Conservation (phyloP, 2,797 vertebrate species). For the Sylvilagus floridanus region DNA sequence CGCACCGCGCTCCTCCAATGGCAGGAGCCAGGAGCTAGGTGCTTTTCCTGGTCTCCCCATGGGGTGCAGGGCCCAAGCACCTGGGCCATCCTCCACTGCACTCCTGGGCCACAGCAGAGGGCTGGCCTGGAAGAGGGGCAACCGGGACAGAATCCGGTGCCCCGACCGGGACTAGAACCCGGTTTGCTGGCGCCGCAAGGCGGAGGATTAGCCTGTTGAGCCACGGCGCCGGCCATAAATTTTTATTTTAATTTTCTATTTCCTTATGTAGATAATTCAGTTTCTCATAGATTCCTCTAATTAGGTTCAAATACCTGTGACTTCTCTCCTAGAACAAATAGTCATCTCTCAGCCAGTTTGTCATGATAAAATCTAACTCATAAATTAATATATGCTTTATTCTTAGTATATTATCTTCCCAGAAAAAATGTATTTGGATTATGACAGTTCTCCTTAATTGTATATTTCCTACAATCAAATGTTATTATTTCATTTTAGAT, state of each 20-base stretch:
- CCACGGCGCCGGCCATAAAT: too few species aligned
- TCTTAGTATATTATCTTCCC: background rate
- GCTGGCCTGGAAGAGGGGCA: too few species aligned
- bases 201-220: too few species aligned
- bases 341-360: background rate
- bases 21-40: too few species aligned
- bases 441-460: background rate
- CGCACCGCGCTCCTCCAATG: too few species aligned
- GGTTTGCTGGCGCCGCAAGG: too few species aligned
- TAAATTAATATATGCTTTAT: background rate
- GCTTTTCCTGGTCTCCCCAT: too few species aligned
- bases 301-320: background rate
- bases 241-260: background rate
- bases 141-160: too few species aligned
- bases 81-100: too few species aligned
- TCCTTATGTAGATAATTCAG: background rate
- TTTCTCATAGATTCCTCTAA: background rate
- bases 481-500: background rate
- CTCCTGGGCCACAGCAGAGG: too few species aligned
- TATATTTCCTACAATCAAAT: background rate
- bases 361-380: background rate
- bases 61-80: too few species aligned
- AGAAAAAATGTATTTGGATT: background rate
- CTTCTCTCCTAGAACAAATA: background rate
- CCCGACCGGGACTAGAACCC: too few species aligned